A percentile compares a stretch with the other conserved stretches of the same genome.
Evolutionary conservation across 2,888 invertebrate genomes (phyloP).

Genomic region (Hydropsyche betteni): DNA sequence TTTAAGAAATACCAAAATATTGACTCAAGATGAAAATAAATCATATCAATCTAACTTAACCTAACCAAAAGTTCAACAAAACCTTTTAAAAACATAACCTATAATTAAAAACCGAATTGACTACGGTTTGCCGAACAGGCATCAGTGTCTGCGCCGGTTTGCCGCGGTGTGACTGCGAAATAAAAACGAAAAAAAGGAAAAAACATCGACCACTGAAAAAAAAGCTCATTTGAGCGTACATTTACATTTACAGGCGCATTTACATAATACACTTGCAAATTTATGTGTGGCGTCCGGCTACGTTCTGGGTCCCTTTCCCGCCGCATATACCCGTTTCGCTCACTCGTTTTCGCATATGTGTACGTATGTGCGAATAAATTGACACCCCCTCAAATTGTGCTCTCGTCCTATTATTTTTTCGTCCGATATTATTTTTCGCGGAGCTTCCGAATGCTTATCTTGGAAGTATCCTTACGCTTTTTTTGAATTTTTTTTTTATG

Average conservation of each 20-base stretch:
- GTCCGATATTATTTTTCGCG: too few species aligned
- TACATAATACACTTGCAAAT: constrained; percentile 51
- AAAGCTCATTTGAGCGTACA: constrained; percentile 51
- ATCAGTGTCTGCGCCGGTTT: constrained; percentile 38
- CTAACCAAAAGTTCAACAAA: too few species aligned
- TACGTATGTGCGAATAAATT: constrained; percentile 7
- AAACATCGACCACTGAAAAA: constrained; percentile 35
- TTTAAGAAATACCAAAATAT: too few species aligned
- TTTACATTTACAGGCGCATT: constrained; percentile 43
- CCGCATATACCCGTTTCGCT: background rate
- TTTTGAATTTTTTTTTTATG: too few species aligned
- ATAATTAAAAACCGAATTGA: constrained; percentile 31
- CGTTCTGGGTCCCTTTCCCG: background rate
- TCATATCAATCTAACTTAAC: too few species aligned
- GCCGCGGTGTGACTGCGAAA: constrained; percentile 10
- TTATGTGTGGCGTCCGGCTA: constrained; percentile 43
- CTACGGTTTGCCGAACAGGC: constrained; percentile 48
- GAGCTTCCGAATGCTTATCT: too few species aligned
- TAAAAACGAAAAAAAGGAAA: background rate
- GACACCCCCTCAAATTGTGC: constrained; percentile 30
- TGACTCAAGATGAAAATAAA: too few species aligned
- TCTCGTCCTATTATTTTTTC: background rate
- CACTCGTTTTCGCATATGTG: background rate
- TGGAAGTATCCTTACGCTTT: too few species aligned
- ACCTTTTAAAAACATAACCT: background rate